phyloP scores from a whole-genome alignment of 2,797 vertebrate genomes.

The Xerus rutilus region DNA sequence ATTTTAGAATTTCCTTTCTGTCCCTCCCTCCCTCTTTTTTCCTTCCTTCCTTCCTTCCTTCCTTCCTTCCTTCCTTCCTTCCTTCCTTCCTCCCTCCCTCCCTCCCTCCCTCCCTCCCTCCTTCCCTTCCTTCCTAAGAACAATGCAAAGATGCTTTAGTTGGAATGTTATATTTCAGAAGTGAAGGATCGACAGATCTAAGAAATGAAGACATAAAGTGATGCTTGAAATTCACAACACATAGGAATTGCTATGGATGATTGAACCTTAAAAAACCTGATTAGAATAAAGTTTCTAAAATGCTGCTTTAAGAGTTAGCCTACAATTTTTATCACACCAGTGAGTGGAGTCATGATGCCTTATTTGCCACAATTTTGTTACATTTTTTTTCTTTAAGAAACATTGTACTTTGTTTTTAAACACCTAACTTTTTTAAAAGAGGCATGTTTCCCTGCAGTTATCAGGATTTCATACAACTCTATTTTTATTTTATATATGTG shows the following conservation, averaged over 20 bases:
- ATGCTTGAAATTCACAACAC: not conserved
- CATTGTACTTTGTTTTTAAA: constrained; percentile 17
- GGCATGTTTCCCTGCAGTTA: not conserved
- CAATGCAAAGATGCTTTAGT: not conserved
- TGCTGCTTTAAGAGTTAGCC: not conserved
- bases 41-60: no score
- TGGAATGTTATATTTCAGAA: not conserved
- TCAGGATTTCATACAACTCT: not conserved
- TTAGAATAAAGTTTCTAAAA: not conserved
- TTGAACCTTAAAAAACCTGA: not conserved
- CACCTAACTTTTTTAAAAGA: not conserved
- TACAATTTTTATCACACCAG: not conserved
- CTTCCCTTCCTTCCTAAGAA: not conserved
- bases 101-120: not conserved
- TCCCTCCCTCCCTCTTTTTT: no score
- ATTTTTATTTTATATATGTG: not conserved
- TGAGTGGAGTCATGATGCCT: not conserved
- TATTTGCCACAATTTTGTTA: not conserved
- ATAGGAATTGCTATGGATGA: not conserved
- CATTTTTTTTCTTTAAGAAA: not conserved
- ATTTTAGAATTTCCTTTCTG: not conserved
- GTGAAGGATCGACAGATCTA: not conserved
- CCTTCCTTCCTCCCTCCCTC: no score
- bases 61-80: no score
- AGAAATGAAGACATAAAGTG: not conserved